Percentiles rank a stretch among this genome's conserved stretches.
Evolutionary conservation across 2,888 invertebrate species (phyloP).

Genomic region (Muschampia staudingeri): DNA sequence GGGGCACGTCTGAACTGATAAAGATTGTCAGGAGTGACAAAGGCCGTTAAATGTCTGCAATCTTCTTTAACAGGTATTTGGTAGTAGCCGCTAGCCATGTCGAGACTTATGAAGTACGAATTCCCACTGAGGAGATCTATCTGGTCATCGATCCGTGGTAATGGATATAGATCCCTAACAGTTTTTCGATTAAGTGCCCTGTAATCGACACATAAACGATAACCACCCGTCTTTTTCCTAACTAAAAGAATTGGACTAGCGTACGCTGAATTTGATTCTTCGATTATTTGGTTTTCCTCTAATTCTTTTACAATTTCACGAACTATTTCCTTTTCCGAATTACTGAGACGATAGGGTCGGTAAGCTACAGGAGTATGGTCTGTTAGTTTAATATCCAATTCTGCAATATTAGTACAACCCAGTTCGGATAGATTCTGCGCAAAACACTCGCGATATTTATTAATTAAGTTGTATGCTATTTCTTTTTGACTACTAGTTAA

Average conservation of each 20-base stretch:
- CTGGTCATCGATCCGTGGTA: slow-evolving; percentile 56
- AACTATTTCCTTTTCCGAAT: slow-evolving; percentile 59
- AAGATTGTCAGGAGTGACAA: slow-evolving; percentile 55
- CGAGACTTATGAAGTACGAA: slow-evolving; percentile 49
- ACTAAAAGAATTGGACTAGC: slow-evolving; percentile 66
- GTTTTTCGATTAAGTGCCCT: slow-evolving; percentile 54
- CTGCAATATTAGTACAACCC: slow-evolving; percentile 40
- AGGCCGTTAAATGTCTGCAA: slow-evolving; percentile 51
- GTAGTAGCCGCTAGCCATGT: slow-evolving; percentile 55
- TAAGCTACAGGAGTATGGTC: slow-evolving; percentile 47
- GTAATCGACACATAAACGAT: slow-evolving; percentile 34
- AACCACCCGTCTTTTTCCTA: slow-evolving; percentile 48
- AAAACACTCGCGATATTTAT: slow-evolving; percentile 53
- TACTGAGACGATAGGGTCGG: slow-evolving; percentile 43
- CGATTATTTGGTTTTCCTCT: slow-evolving; percentile 59
- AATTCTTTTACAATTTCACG: slow-evolving; percentile 62
- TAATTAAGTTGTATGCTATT: slow-evolving; percentile 11
- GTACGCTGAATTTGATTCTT: slow-evolving; percentile 62
- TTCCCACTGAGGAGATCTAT: slow-evolving; percentile 54
- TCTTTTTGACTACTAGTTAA: slow-evolving; percentile 23
- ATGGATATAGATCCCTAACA: slow-evolving; percentile 50
- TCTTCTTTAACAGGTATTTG: slow-evolving; percentile 54
- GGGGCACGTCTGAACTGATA: slow-evolving; percentile 51
- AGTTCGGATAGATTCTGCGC: slow-evolving; percentile 49
- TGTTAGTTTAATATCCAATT: slow-evolving; percentile 44